Conservation (phyloP, 1,140 invertebrate species). For the Dryas iulia region DNA sequence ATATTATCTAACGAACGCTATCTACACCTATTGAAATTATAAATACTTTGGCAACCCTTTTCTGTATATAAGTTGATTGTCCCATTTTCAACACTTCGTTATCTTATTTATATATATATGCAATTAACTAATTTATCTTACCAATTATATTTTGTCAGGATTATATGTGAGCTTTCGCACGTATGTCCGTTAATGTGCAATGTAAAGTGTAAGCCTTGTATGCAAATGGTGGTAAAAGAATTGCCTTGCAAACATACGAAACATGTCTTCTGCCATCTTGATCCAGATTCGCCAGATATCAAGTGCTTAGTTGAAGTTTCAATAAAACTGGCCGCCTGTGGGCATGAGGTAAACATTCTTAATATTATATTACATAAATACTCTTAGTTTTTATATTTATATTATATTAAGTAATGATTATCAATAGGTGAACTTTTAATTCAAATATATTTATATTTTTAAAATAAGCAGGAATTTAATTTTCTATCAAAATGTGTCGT, state of each 20-base stretch:
- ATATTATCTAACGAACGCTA: no score
- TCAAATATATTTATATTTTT: no score
- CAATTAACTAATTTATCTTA: no score
- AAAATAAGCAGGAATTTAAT: no score
- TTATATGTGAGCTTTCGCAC: constrained; percentile 73
- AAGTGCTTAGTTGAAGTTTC: constrained; percentile 58
- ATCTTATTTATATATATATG: no score
- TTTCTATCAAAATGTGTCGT: no score
- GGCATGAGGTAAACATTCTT: constrained; percentile 60
- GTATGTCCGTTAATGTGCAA: constrained; percentile 75
- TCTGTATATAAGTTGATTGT: no score
- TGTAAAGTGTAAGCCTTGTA: constrained; percentile 73
- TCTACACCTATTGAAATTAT: no score
- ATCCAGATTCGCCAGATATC: constrained; percentile 46
- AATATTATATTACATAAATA: neutral
- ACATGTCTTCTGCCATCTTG: constrained; percentile 56
- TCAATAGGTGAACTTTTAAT: no score
- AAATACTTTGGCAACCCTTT: no score
- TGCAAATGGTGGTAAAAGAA: constrained; percentile 49
- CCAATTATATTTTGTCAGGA: constrained; percentile 36
- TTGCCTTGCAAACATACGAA: constrained; percentile 77
- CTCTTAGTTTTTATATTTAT: neutral
- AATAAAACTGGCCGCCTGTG: constrained; percentile 68
- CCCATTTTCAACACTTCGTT: no score
- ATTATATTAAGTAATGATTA: no score